Evolutionary conservation across 2,888 invertebrate genomes (phyloP).

Genomic region (Metellina segmentata): DNA sequence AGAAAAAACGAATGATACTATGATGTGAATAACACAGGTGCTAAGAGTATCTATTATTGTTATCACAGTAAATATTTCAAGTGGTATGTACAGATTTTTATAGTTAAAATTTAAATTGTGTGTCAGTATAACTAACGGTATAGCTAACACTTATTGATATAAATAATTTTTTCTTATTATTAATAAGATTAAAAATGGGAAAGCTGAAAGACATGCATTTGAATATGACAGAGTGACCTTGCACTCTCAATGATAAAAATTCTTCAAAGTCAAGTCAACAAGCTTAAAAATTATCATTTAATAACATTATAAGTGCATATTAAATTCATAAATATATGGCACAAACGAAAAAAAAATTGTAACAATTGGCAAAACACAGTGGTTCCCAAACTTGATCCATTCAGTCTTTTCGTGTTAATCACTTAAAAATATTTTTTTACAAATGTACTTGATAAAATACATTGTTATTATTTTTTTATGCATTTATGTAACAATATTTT

Average conservation of each 20-base stretch:
- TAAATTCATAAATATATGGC: slow-evolving; percentile 24
- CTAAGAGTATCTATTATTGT: background rate
- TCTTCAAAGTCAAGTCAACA: background rate
- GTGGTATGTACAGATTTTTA: background rate
- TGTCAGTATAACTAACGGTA: no score
- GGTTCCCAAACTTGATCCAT: no score
- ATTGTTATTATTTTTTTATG: no score
- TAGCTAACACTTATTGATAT: background rate
- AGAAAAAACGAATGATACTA: slow-evolving; percentile 9
- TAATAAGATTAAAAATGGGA: background rate
- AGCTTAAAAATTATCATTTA: background rate
- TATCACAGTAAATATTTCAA: slow-evolving; percentile 10
- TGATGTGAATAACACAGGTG: background rate
- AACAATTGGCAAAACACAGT: no score
- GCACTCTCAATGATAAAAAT: background rate
- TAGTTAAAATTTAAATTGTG: background rate
- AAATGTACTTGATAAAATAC: no score
- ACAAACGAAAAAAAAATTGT: background rate
- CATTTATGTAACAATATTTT: no score
- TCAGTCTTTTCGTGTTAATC: no score
- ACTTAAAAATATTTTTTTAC: no score
- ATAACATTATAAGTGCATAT: background rate
- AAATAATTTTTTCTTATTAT: background rate
- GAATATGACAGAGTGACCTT: background rate
- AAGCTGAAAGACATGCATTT: background rate